Evolutionary conservation across 2,797 vertebrate species (phyloP), one percentile per base, ranked within the genome.

Genomic region (Anabacerthia variegaticeps): DNA sequence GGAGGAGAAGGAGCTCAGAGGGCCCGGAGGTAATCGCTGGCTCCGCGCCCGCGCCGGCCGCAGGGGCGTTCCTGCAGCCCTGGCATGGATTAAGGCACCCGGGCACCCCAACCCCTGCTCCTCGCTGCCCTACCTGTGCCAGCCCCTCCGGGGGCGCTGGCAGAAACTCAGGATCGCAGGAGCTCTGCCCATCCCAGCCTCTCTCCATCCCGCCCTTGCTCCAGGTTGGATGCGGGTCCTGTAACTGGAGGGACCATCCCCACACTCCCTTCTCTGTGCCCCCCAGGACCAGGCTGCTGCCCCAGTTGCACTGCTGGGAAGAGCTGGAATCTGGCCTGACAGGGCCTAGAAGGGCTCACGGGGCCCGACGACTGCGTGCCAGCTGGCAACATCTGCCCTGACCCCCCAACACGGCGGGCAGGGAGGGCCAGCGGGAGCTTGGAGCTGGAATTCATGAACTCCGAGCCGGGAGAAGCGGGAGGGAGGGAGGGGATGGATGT

Each of bases 1-100:
- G 66, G 71, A 81, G 73, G 67, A 80, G 93, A 85, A 85, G 58
- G 76, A 78, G 81, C 82, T 92, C 90, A 83, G 80, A 41, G 37
- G 36, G 58, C 48, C 72, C 5, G 8, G 66, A 66, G 67, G 88
- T 74, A 72, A 89, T 81, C 43, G 12, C 83, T 62, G 72, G 75
- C 72, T 46, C 58, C 41, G 32, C 3, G 66, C 86, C 69, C 14
- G 3, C 2, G 0, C 61, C 30, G 14, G 43, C 56, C 8, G 3
- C 77, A 2, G 37, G 43, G 54, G 34, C 14, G 19, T 28, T 75
- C 49, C 81, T 19, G 75, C 26, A 21, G 84, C 61, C 3, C 4
- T 14, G n/a, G 72, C 46, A 8, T 17, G 81, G 75, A 24, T 82
- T 52, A 71, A 39, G 18, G 52, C n/a, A 23, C 6, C 34, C 19